Percentiles rank a stretch among this genome's conserved stretches.
These are phyloP conservation scores for Sigmodon hispidus DNA, from an alignment of 2,113 vertebrate species.

Conservation along the genomic window DNA sequence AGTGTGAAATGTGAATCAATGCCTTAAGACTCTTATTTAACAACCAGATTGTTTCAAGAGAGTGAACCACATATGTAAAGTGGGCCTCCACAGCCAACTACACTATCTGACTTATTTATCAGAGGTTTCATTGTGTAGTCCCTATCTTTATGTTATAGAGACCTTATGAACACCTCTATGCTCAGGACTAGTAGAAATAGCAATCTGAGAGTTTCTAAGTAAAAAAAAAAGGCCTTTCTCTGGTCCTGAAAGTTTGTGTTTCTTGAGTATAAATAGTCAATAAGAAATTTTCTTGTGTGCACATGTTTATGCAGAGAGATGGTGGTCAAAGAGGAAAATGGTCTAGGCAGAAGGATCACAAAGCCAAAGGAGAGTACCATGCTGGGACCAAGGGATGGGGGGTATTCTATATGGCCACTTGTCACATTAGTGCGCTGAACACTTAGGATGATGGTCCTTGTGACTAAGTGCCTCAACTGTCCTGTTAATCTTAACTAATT, in stretches of 20 bases:
- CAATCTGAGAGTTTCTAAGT: neutral
- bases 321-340: neutral
- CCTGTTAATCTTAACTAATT: slow-evolving; percentile 32
- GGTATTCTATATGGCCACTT: neutral
- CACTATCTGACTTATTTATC: neutral
- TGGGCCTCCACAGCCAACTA: neutral
- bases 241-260: neutral
- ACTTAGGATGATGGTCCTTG: neutral
- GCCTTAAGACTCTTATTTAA: slow-evolving; percentile 59
- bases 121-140: neutral
- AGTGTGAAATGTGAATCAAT: slow-evolving; percentile 57
- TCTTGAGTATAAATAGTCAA: neutral
- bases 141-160: neutral
- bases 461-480: neutral
- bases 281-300: neutral
- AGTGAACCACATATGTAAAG: neutral
- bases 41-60: slow-evolving; percentile 45
- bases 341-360: neutral
- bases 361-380: neutral
- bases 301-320: neutral
- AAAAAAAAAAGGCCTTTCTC: neutral
- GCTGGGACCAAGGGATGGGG: neutral
- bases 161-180: neutral
- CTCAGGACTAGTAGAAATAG: neutral
- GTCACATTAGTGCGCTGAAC: neutral